Percentiles rank a stretch among this genome's conserved stretches.
Evolutionary conservation across 1,140 invertebrate genomes (phyloP).

Genomic region (Bactericera cockerelli): DNA sequence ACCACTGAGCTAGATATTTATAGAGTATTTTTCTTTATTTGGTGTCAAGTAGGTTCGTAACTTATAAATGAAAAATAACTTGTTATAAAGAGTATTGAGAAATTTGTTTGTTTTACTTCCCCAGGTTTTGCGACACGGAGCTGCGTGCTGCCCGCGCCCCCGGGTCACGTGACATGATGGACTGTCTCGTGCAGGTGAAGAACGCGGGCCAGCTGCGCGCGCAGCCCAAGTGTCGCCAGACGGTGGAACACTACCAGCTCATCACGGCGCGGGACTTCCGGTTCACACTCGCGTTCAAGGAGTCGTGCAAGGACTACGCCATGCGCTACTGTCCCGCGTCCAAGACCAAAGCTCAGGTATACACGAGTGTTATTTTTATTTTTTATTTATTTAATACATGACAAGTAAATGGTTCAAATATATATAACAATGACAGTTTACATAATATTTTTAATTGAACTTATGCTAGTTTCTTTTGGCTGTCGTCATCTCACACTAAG

Average conservation of each 20-base stretch:
- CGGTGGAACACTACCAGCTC: slow-evolving; percentile 86
- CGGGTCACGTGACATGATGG: slow-evolving; percentile 58
- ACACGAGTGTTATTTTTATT: slow-evolving; percentile 11
- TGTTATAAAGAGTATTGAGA: too few relatives aligned
- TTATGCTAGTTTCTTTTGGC: too few relatives aligned
- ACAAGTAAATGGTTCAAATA: too few relatives aligned
- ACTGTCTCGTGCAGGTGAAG: slow-evolving; percentile 87
- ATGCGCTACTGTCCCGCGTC: slow-evolving; percentile 54
- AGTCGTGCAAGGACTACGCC: slow-evolving; percentile 76
- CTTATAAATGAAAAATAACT: too few relatives aligned
- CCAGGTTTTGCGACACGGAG: not conserved
- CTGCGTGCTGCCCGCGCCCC: slow-evolving; percentile 10
- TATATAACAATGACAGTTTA: too few relatives aligned
- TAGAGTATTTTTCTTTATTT: too few relatives aligned
- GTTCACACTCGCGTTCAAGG: slow-evolving; percentile 90
- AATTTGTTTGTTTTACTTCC: too few relatives aligned
- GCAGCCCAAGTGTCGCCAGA: slow-evolving; percentile 72
- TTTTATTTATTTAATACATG: too few relatives aligned
- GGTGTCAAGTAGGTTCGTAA: too few relatives aligned
- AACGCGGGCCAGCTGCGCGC: slow-evolving; percentile 58
- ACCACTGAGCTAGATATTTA: too few relatives aligned
- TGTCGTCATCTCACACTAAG: too few relatives aligned
- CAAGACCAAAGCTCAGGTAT: slow-evolving; percentile 29
- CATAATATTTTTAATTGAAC: too few relatives aligned
- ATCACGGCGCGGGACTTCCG: slow-evolving; percentile 86